phyloP scores from a whole-genome alignment of 2,888 invertebrate genomes.

The Drepana falcataria region DNA sequence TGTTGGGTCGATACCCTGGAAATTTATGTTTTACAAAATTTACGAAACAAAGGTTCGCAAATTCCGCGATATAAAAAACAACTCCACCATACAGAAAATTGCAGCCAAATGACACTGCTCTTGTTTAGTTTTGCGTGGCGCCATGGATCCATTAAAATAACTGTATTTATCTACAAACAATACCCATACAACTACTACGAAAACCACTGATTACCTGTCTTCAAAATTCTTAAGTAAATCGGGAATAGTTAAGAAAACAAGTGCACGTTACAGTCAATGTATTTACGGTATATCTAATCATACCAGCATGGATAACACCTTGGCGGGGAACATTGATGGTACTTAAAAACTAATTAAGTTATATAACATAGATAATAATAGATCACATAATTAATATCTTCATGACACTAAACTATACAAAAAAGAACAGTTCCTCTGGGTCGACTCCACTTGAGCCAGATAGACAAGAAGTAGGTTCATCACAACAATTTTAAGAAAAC shows the following conservation, averaged over 20 bases:
- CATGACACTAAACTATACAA: conserved; percentile 36
- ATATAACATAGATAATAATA: conserved; percentile 32
- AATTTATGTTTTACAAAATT: no score
- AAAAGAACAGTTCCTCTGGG: conserved; percentile 18
- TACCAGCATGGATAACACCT: conserved; percentile 29
- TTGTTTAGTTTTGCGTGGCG: no score
- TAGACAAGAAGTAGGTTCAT: not conserved
- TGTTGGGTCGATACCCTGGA: no score
- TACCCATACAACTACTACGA: no score
- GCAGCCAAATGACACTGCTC: no score
- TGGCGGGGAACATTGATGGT: conserved; percentile 32
- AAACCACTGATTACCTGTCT: no score
- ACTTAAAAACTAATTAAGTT: conserved; percentile 43
- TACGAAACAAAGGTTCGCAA: no score
- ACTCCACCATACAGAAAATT: no score
- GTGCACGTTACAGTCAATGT: conserved; percentile 23
- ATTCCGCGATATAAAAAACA: no score
- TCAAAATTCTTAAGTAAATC: no score
- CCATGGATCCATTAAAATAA: no score
- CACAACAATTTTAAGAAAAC: not conserved
- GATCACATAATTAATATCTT: conserved; percentile 48
- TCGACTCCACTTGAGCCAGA: not conserved
- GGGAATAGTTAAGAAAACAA: not conserved
- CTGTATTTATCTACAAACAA: no score
- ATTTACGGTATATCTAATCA: conserved; percentile 22